These are phyloP conservation scores for Moxostoma hubbsi DNA, from an alignment of 2,797 vertebrate species.

Conservation along the genomic window DNA sequence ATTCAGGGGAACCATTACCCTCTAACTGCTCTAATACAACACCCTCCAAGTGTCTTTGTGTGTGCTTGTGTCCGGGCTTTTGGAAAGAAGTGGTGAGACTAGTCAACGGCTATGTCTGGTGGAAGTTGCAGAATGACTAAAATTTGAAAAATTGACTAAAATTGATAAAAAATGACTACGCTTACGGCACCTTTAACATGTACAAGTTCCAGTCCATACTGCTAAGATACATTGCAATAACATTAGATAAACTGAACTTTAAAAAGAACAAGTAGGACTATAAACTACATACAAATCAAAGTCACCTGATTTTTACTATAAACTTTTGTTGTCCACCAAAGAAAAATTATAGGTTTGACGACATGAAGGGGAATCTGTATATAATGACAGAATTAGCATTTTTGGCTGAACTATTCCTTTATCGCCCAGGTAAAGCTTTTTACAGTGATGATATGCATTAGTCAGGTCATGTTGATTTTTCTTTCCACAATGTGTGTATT, in stretches of 20 bases:
- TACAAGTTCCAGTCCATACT: not conserved
- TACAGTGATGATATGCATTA: not conserved
- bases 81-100: too few relatives aligned
- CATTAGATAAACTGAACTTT: not conserved
- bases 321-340: not conserved
- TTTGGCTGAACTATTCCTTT: too few relatives aligned
- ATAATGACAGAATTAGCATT: too few relatives aligned
- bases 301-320: not conserved
- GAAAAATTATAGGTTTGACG: not conserved
- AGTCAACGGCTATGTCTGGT: too few relatives aligned
- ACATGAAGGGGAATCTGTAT: not conserved
- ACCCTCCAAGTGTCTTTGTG: too few relatives aligned
- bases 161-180: too few relatives aligned
- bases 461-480: slow-evolving; percentile 17
- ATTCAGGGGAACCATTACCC: too few relatives aligned
- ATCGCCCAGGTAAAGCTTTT: not conserved
- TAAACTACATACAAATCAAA: not conserved
- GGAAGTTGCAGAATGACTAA: too few relatives aligned
- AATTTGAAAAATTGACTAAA: too few relatives aligned
- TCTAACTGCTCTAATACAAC: too few relatives aligned
- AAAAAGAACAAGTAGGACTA: not conserved
- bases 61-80: too few relatives aligned
- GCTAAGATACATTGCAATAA: not conserved
- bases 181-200: not conserved
- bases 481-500: slow-evolving; percentile 27